Conservation (phyloP, 2,797 vertebrate species). For the Caiman crocodilus region DNA sequence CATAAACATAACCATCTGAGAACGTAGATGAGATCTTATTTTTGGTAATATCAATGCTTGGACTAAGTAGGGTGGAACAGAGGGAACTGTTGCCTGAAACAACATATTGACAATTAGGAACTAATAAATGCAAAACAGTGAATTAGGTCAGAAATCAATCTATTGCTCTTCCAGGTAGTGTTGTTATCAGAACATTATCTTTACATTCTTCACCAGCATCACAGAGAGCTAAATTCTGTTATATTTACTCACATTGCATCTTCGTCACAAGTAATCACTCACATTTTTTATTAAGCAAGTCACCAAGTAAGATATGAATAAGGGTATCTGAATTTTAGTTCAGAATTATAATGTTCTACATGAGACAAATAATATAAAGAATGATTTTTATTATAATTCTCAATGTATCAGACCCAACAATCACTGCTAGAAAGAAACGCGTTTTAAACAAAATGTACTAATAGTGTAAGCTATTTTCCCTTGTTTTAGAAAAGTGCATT, state of each 20-base stretch:
- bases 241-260: not conserved
- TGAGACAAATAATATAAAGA: slow-evolving; percentile 21
- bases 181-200: too few species aligned
- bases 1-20: not conserved
- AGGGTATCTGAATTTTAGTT: not conserved
- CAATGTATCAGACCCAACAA: not conserved
- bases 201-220: not conserved
- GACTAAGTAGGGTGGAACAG: not conserved
- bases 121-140: not conserved
- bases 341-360: not conserved
- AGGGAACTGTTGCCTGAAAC: not conserved
- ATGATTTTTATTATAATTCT: not conserved
- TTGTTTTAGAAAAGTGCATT: slow-evolving; percentile 27
- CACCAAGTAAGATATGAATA: accelerated
- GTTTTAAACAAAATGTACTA: slow-evolving; percentile 12
- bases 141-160: not conserved
- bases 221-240: not conserved
- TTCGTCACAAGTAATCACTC: not conserved
- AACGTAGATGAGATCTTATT: not conserved
- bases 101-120: not conserved
- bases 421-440: not conserved
- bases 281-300: not conserved
- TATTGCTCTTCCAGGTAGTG: not conserved
- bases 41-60: not conserved
- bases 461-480: not conserved